Base-by-base conservation (phyloP, 1,140 invertebrate genomes). In the Vollenhovia emeryi region DNA sequence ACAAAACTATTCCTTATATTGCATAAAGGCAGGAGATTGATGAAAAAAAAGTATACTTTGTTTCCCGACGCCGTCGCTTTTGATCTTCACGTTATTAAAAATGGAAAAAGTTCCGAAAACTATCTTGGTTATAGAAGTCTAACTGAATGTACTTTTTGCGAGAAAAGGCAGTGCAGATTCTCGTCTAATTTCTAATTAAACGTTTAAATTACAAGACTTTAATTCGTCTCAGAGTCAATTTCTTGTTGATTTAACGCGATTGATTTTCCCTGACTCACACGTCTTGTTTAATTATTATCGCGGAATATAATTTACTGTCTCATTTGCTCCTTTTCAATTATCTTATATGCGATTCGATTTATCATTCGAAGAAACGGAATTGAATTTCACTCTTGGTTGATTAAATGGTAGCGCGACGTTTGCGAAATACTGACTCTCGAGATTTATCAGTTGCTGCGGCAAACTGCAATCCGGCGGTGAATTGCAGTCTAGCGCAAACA, bases 71-170 rank as follows among this genome's bases (percentile, higher is more conserved):
- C 18, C 13, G 11, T 57, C 18, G 78, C 78, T 82, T 73, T 82
- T 82, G 66, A 82, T 73, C 78, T 73, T 82, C 24, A 13, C 24
- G 18, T 92, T 90, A 92, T 92, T 86, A 87, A 89, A 92, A 92
- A 89, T 73, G 83, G 83, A 15, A 71, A 60, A 85, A 55, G 36
- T 80, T 74, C 21, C 27, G 59, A 68, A 64, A 89, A 92, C 84
- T 90, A 91, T 91, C 86, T 92, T 89, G 86, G 88, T 91, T 90
- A 85, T 74, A 55, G n/a, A n/a, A n/a, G 74, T 59, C 55, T 89
- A 91, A 91, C 84, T 89, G 83, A n/a, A 33, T 9, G 15, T 62
- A 55, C 6, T 33, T 71, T 59, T 43, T 2, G 9, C n/a, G 15
- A 33, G 6, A 6, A 7, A 48, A 52, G 59, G 4, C 1, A 33